Conservation (phyloP, 2,797 vertebrate species). For the Catostomus latipinnis region DNA sequence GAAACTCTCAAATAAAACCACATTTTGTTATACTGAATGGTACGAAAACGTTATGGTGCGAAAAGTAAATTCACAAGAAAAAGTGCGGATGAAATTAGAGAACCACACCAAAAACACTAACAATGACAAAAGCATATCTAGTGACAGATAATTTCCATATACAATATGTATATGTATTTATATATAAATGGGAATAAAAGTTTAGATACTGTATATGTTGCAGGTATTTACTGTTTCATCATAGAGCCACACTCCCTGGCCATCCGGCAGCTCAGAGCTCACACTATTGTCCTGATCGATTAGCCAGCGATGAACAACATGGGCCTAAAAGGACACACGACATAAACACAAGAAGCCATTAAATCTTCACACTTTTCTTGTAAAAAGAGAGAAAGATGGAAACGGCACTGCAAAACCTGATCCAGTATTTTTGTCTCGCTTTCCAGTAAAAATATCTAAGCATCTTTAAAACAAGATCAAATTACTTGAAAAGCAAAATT, state of each 20-base stretch:
- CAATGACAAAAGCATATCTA: conserved; percentile 75
- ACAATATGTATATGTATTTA: conserved; percentile 69
- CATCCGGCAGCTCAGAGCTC: conserved; percentile 87
- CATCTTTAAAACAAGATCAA: too few relatives aligned
- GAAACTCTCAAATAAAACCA: conserved; percentile 76
- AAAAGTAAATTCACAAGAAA: conserved; percentile 71
- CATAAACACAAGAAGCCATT: conserved; percentile 83
- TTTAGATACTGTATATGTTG: conserved; percentile 79
- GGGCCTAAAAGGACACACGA: conserved; percentile 86
- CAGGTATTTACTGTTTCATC: conserved; percentile 89
- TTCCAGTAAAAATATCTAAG: too few relatives aligned
- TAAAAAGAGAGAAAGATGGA: conserved; percentile 19
- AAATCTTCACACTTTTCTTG: conserved; percentile 71
- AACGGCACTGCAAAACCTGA: background rate
- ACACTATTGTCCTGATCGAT: conserved; percentile 89
- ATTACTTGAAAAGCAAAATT: too few relatives aligned
- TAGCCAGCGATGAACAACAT: conserved; percentile 86
- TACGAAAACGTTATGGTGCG: conserved; percentile 60
- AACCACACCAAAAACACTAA: conserved; percentile 68
- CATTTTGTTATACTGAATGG: conserved; percentile 58
- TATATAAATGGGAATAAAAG: conserved; percentile 69
- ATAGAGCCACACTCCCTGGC: conserved; percentile 87
- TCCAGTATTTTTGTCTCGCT: too few relatives aligned
- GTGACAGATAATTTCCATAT: conserved; percentile 77
- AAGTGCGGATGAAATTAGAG: conserved; percentile 70